These are phyloP conservation scores for Dusona sp. DNA, from an alignment of 2,888 invertebrate genomes.

Conservation along the genomic window DNA sequence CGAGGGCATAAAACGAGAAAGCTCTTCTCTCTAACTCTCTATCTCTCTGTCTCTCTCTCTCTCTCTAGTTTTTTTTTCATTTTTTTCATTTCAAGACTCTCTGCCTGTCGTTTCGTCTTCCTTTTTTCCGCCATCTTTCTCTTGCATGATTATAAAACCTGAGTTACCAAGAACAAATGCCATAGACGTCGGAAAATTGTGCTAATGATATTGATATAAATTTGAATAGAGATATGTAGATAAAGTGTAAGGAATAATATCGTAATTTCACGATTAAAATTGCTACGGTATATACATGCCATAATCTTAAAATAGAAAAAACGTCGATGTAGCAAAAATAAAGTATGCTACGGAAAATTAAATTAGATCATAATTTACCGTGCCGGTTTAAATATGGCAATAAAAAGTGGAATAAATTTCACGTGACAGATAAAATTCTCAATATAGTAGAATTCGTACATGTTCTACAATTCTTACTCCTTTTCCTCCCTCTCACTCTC, in stretches of 20 bases:
- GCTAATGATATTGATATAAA: slow-evolving; percentile 23
- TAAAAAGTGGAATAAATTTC: slow-evolving; percentile 10
- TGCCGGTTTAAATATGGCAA: background rate
- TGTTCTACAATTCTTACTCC: background rate
- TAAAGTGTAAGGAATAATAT: background rate
- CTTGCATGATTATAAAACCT: slow-evolving; percentile 27
- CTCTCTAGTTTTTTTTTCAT: background rate
- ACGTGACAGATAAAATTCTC: background rate
- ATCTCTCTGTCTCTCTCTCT: background rate
- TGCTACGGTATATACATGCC: background rate
- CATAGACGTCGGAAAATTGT: slow-evolving; percentile 19
- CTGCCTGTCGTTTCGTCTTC: slow-evolving; percentile 10
- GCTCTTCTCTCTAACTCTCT: slow-evolving; percentile 14
- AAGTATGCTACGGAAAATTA: background rate
- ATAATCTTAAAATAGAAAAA: background rate
- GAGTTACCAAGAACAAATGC: slow-evolving; percentile 28
- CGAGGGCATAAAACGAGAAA: slow-evolving; percentile 49
- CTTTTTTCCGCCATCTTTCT: slow-evolving; percentile 40
- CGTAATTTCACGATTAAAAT: background rate
- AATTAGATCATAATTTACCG: background rate
- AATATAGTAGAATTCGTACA: background rate
- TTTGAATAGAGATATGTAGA: slow-evolving; percentile 7
- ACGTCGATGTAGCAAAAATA: background rate
- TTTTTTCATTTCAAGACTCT: slow-evolving; percentile 7
- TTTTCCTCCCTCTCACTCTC: background rate